phyloP scores from a whole-genome alignment of 2,113 vertebrate genomes.

The Sterrhoptilus dennistouni region DNA sequence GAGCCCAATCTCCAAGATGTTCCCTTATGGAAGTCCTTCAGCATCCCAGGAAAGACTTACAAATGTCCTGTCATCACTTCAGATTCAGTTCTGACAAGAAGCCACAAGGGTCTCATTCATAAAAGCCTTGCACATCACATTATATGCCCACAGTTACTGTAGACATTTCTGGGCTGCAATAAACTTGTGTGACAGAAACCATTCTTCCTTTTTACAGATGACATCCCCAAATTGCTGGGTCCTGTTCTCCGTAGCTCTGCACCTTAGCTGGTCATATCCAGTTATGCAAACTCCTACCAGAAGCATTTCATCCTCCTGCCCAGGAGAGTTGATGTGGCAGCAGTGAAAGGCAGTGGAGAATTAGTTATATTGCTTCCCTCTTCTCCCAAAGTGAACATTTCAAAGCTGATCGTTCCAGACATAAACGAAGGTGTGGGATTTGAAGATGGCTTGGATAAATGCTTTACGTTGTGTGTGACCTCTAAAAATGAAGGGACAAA shows the following conservation, averaged over 20 bases:
- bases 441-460: not conserved
- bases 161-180: slow-evolving; percentile 65
- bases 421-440: not conserved
- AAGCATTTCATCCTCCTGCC: slow-evolving; percentile 28
- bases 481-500: slow-evolving; percentile 7
- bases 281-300: not conserved
- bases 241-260: not conserved
- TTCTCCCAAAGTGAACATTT: not conserved
- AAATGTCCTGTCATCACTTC: slow-evolving; percentile 70
- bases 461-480: not conserved
- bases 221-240: slow-evolving; percentile 31
- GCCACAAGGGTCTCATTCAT: slow-evolving; percentile 65
- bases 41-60: slow-evolving; percentile 44
- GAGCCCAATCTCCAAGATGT: slow-evolving; percentile 45
- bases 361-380: not conserved
- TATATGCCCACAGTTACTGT: slow-evolving; percentile 54
- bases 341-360: slow-evolving; percentile 28
- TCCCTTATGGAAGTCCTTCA: slow-evolving; percentile 62
- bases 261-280: not conserved
- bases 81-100: slow-evolving; percentile 69
- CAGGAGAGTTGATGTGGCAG: not conserved
- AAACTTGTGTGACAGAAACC: slow-evolving; percentile 55
- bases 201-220: slow-evolving; percentile 55
- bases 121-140: slow-evolving; percentile 60
- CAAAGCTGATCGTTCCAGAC: not conserved